Evolutionary conservation across 64 coral and sea anemone genomes (phyloP), one percentile per base, ranked within the genome.

Genomic region (Dendrophyllia cribrosa): DNA sequence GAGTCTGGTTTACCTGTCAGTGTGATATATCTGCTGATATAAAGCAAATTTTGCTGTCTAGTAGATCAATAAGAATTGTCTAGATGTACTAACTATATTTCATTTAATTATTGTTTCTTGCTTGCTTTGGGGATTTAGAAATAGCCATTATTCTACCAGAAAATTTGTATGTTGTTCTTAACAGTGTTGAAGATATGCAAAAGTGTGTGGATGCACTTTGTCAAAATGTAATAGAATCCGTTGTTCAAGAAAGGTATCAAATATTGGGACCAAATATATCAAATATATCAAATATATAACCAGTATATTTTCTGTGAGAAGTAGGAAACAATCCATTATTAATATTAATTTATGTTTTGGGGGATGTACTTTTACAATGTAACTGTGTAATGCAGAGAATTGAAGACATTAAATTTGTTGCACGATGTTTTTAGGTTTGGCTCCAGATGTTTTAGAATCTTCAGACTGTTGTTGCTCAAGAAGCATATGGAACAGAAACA

Each of bases 401-500:
- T 1, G 6, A 11, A 55, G 11, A 55, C 34, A 55, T 56, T 7
- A 1, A 7, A 1, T 56, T 56, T 56, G 53, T 56, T 34, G 34
- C 34, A 34, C 34, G 5, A 9, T 86, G 15, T 55, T 4, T 63
- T n/a, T 68, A 98, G 96, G 52, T 98, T 92, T 91, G 96, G 96
- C 34, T 98, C 96, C 81, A 93, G 88, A 25, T 94, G 90, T 81
- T 95, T 95, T 70, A 89, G 96, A 84, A 98, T 98, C 80, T 98
- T 98, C 62, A 85, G 93, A 81, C 66, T 98, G 22, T 71, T 98
- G 16, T 43, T 95, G 5, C 82, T 95, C 53, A 98, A 96, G 81
- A 75, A 96, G 49, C 96, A 98, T 70, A 72, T 98, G 68, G 96
- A 98, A 70, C 93, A 98, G 66, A 98, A 98, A 77, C 96, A 98